phyloP scores from a whole-genome alignment of 1,140 invertebrate genomes.

The Drosophila rufa region DNA sequence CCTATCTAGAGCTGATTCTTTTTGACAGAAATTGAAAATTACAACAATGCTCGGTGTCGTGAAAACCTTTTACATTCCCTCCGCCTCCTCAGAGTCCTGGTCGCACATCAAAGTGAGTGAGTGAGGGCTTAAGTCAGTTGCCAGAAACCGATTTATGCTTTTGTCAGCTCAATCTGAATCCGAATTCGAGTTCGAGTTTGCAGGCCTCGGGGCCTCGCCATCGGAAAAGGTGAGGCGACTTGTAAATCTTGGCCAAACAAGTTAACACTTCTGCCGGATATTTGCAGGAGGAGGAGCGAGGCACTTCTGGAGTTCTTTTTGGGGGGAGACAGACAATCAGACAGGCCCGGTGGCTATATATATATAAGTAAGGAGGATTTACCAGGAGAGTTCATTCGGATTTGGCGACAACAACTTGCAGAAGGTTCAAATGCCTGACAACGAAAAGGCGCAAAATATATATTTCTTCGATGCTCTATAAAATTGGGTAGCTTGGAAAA shows the following conservation, averaged over 20 bases:
- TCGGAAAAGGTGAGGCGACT: constrained; percentile 48
- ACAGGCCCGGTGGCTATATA: constrained; percentile 51
- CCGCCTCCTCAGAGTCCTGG: neutral
- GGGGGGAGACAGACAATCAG: constrained; percentile 61
- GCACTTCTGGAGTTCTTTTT: constrained; percentile 8
- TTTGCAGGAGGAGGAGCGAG: constrained; percentile 3
- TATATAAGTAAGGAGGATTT: constrained; percentile 14
- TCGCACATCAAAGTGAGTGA: constrained; percentile 60
- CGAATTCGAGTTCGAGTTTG: constrained; percentile 12
- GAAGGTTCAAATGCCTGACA: constrained; percentile 36
- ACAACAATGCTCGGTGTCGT: constrained; percentile 48
- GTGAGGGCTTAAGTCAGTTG: constrained; percentile 61
- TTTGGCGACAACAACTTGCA: constrained; percentile 20
- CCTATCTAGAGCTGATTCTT: constrained; percentile 27
- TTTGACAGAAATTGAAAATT: constrained; percentile 77
- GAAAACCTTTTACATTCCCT: constrained; percentile 10
- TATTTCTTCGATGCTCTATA: constrained; percentile 27
- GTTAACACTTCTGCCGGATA: constrained; percentile 62
- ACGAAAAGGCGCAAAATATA: constrained; percentile 39
- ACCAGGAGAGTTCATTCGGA: constrained; percentile 19
- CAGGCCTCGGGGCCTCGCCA: constrained; percentile 12
- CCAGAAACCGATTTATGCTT: constrained; percentile 74
- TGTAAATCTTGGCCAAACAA: constrained; percentile 75
- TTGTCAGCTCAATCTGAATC: constrained; percentile 59
- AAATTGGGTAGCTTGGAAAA: neutral